Evolutionary conservation across 2,888 invertebrate genomes (phyloP), one percentile per base, ranked within the genome.

Genomic region (Drosophila quasianomalipes): DNA sequence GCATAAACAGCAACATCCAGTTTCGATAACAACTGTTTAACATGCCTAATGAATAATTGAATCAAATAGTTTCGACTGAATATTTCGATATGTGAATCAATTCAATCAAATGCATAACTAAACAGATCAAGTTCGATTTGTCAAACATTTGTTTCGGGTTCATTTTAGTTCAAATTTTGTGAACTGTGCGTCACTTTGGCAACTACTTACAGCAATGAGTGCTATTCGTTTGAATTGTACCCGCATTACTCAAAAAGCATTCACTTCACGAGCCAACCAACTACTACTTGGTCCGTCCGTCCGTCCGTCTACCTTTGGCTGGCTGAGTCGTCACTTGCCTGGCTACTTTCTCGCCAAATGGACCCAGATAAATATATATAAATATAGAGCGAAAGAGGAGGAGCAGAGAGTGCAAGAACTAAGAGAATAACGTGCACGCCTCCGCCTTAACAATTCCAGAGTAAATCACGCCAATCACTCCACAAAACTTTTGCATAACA

Each of bases 401-500:
- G 4, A 28, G 39, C 14, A 33, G 19, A 14, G 14, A 53, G 31
- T 22, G 31, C 41, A 44, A n/a, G 41, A 64, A 69, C 31, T 63
- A 53, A 70, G 62, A 65, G 67, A 70, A 75, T 44, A 67, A 49
- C 65, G 55, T 79, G 60, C 77, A 78, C 79, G 79, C 75, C 79
- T 67, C 63, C 78, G 75, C 79, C 78, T 68, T 63, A 65, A 63
- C 78, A 72, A 79, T 76, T 69, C 60, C 68, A 69, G 71, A 70
- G 71, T 78, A 78, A 81, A 81, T 75, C 81, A 81, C 82, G 79
- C 72, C 81, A 81, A 81, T 81, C 79, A 81, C 67, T 78, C 65
- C 69, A 64, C 70, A 69, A 81, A 77, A 78, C 57, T 76, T 80
- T 81, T 75, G 78, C 80, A 78, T 81, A 81, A 81, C 80, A 78